Percentiles rank a stretch among this genome's conserved stretches.
These are phyloP conservation scores for Benthosema pterotum DNA, from an alignment of 2,797 vertebrate species.

Conservation along the genomic window DNA sequence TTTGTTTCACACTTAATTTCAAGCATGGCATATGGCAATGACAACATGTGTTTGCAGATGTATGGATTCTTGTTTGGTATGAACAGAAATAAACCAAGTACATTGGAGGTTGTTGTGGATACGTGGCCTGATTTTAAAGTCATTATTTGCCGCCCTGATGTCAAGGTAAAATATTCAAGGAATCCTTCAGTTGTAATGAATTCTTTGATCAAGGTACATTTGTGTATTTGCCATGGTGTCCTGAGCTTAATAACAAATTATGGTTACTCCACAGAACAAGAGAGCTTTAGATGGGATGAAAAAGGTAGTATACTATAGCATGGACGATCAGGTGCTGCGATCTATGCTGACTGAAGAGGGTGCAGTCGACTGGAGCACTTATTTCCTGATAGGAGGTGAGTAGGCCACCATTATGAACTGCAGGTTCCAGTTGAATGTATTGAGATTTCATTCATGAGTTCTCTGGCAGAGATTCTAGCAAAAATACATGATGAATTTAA, in stretches of 20 bases:
- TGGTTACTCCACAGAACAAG: constrained; percentile 38
- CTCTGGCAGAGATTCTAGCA: no score
- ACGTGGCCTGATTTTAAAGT: constrained; percentile 70
- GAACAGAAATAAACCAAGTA: constrained; percentile 58
- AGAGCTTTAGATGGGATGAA: background rate
- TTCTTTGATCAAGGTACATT: no score
- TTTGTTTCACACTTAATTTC: no score
- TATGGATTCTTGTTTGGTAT: constrained; percentile 57
- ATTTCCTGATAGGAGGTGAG: constrained; percentile 60
- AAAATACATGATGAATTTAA: no score
- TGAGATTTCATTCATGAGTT: no score
- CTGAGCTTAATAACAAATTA: no score
- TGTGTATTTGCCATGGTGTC: no score
- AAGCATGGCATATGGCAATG: no score
- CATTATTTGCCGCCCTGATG: constrained; percentile 58
- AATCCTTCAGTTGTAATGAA: no score
- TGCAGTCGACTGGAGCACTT: constrained; percentile 63
- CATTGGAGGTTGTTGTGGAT: constrained; percentile 62
- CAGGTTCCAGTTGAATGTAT: no score
- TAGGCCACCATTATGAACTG: background rate
- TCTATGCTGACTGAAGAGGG: constrained; percentile 53
- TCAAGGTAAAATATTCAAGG: constrained; percentile 41
- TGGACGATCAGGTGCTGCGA: constrained; percentile 55
- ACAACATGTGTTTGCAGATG: constrained; percentile 40
- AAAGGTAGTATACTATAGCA: constrained; percentile 50